phyloP scores from a whole-genome alignment of 2,888 invertebrate genomes.

The Scrobipalpa atriplicella region DNA sequence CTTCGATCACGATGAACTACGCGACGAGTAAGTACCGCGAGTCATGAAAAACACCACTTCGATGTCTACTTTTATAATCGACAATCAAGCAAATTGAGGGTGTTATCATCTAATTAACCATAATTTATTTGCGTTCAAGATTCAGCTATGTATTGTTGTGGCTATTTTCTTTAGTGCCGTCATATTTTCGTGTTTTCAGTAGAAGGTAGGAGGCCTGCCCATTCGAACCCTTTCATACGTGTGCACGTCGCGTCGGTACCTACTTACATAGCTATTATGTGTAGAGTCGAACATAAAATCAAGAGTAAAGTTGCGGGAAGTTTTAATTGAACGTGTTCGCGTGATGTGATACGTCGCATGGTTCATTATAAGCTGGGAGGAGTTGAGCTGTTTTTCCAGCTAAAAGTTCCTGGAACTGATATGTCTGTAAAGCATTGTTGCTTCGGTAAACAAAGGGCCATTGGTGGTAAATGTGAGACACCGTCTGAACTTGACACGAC shows the following conservation, averaged over 20 bases:
- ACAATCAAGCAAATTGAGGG: conserved; percentile 16
- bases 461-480: conserved; percentile 49
- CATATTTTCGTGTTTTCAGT: not conserved
- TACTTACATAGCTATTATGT: not conserved
- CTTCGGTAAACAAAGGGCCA: conserved; percentile 50
- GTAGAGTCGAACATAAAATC: conserved; percentile 22
- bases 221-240: not conserved
- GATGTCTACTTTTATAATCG: not conserved
- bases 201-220: not conserved
- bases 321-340: conserved; percentile 31
- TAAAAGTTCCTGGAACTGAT: not conserved
- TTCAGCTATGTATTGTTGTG: not conserved
- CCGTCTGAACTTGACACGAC: conserved; percentile 56
- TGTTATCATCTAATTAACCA: conserved; percentile 5
- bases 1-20: conserved; percentile 85
- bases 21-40: conserved; percentile 85
- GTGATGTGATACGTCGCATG: conserved; percentile 8
- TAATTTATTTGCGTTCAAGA: conserved; percentile 23
- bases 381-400: not conserved
- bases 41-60: not conserved
- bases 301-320: conserved; percentile 27
- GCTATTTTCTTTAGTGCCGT: not conserved
- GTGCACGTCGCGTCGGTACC: not conserved
- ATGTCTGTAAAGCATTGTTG: conserved; percentile 37
- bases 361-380: not conserved